These are phyloP conservation scores for Crematogaster levior DNA, from an alignment of 2,888 invertebrate genomes.

Conservation along the genomic window DNA sequence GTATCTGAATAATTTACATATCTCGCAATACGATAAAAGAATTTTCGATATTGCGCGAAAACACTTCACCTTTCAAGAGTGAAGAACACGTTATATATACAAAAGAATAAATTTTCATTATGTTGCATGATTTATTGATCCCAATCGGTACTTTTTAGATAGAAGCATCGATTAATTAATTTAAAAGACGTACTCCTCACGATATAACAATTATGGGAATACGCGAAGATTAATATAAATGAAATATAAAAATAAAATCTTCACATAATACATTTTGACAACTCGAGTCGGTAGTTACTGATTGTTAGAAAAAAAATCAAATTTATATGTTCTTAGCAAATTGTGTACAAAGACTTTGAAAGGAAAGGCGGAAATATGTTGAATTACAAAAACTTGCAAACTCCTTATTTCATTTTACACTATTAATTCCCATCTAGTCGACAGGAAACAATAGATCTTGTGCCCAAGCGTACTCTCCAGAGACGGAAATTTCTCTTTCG, in stretches of 20 bases:
- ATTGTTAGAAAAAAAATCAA: not conserved
- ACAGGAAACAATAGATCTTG: constrained; percentile 47
- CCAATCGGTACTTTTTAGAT: too few species aligned
- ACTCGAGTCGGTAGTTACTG: not conserved
- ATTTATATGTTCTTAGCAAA: not conserved
- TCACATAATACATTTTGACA: not conserved
- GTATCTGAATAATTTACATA: not conserved
- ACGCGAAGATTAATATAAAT: too few species aligned
- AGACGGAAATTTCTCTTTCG: constrained; percentile 37
- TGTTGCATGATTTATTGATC: not conserved
- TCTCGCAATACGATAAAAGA: not conserved
- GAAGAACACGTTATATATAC: too few species aligned
- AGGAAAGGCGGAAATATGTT: not conserved
- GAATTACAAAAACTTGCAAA: constrained; percentile 17
- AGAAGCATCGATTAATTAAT: not conserved
- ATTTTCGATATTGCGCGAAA: not conserved
- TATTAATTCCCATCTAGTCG: constrained; percentile 24
- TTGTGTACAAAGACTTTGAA: not conserved
- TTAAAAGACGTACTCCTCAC: too few species aligned
- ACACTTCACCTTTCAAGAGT: not conserved
- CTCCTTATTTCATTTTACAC: constrained; percentile 1
- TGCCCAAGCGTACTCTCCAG: not conserved
- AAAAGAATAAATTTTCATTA: not conserved
- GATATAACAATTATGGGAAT: not conserved
- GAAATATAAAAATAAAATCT: not conserved